Evolutionary conservation across 1,140 invertebrate species (phyloP).

Genomic region (Ladona fulva): DNA sequence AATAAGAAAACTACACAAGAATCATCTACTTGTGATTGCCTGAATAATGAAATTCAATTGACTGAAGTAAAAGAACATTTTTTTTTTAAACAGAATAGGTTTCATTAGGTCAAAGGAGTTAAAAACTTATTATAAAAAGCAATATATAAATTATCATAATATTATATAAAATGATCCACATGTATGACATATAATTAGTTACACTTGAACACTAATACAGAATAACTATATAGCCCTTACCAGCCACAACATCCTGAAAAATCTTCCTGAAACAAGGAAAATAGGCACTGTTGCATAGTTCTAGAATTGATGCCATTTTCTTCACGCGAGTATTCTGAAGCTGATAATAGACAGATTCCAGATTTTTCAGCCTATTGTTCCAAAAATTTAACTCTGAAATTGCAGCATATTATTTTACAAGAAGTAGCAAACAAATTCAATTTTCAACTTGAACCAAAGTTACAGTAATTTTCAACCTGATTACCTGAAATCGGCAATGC

Average conservation of each 20-base stretch:
- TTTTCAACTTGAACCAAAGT: too few species aligned
- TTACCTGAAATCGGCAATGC: slow-evolving; percentile 51
- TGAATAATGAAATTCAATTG: too few species aligned
- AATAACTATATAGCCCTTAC: slow-evolving; percentile 34
- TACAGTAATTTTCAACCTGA: too few species aligned
- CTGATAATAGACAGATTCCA: slow-evolving; percentile 76
- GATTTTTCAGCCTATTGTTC: slow-evolving; percentile 42
- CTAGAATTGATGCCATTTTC: slow-evolving; percentile 66
- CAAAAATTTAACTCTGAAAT: slow-evolving; percentile 51
- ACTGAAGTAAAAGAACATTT: too few species aligned
- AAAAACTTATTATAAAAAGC: too few species aligned
- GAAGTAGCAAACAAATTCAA: background rate
- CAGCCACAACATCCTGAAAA: slow-evolving; percentile 52
- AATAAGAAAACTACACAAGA: too few species aligned
- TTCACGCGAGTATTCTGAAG: slow-evolving; percentile 64
- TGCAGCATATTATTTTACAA: background rate
- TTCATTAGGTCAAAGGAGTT: too few species aligned
- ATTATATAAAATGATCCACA: too few species aligned
- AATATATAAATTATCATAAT: too few species aligned
- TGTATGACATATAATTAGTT: too few species aligned
- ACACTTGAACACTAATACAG: slow-evolving; percentile 25
- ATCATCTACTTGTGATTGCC: too few species aligned
- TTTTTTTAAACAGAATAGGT: too few species aligned
- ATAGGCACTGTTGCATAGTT: slow-evolving; percentile 63
- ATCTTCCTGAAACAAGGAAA: slow-evolving; percentile 56